A percentile compares a stretch with the other conserved stretches of the same genome.
Evolutionary conservation across 1,140 invertebrate species (phyloP).

Genomic region (Camponotus vicinus): DNA sequence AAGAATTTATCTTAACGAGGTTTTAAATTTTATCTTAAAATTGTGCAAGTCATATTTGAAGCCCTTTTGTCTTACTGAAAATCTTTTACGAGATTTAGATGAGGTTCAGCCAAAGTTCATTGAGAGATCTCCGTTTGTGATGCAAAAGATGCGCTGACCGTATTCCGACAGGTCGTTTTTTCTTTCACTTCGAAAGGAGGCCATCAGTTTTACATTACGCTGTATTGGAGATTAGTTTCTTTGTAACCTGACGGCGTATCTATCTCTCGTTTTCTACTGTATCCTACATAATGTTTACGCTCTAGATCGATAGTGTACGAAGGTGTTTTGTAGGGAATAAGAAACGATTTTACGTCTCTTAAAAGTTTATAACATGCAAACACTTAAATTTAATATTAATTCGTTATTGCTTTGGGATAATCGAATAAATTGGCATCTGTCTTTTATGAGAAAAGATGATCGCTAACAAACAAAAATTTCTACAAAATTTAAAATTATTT

Average conservation of each 20-base stretch:
- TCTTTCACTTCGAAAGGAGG: constrained; percentile 31
- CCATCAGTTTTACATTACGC: constrained; percentile 55
- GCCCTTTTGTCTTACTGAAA: constrained; percentile 33
- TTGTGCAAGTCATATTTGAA: constrained; percentile 16
- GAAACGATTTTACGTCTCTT: constrained; percentile 3
- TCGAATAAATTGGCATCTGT: neutral
- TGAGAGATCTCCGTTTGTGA: constrained; percentile 45
- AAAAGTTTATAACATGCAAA: neutral
- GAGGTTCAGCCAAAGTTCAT: neutral
- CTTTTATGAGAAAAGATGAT: neutral
- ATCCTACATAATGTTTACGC: constrained; percentile 42
- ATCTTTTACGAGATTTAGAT: constrained; percentile 34
- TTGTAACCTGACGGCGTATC: constrained; percentile 47
- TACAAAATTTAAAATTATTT: neutral
- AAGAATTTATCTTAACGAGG: neutral
- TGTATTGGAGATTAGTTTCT: constrained; percentile 63
- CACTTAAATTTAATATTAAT: neutral
- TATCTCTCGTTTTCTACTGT: constrained; percentile 51
- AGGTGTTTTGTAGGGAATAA: neutral
- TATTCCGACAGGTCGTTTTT: constrained; percentile 53
- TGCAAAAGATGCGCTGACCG: constrained; percentile 61
- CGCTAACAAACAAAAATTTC: neutral
- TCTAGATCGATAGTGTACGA: constrained; percentile 36
- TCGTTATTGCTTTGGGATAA: neutral
- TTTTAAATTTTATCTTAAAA: neutral